Conservation (phyloP, 2,888 invertebrate genomes). For the Eurytoma adleriae region DNA sequence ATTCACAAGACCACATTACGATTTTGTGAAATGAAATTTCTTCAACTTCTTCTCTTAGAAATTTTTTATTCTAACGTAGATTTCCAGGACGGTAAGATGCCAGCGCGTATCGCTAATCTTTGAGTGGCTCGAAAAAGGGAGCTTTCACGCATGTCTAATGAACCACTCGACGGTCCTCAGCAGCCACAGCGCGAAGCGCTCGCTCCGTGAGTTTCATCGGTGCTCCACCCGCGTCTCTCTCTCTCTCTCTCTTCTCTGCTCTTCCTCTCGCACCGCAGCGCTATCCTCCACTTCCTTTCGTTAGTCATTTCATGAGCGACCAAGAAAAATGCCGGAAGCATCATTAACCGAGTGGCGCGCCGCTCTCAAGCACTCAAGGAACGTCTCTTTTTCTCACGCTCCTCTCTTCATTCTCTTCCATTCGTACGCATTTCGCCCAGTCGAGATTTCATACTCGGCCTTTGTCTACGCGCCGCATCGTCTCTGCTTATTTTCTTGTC, state of each 20-base stretch:
- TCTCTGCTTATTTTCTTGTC: conserved; percentile 27
- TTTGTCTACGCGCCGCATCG: neutral
- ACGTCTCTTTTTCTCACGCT: conserved; percentile 10
- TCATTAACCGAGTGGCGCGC: conserved; percentile 41
- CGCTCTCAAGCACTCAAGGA: conserved; percentile 13
- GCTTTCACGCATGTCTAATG: conserved; percentile 19
- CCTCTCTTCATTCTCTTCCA: neutral
- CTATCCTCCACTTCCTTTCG: conserved; percentile 13
- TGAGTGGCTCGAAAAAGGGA: conserved; percentile 21
- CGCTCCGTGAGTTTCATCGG: neutral
- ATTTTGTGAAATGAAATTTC: neutral
- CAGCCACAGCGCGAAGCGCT: conserved; percentile 3
- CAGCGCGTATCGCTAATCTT: conserved; percentile 19
- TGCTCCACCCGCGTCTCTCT: neutral
- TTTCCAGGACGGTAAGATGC: neutral
- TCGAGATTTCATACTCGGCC: conserved; percentile 19
- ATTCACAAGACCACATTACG: neutral
- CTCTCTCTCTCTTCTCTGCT: conserved; percentile 1
- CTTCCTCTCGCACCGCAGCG: neutral
- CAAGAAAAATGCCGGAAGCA: conserved; percentile 37
- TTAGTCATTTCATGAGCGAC: conserved; percentile 16
- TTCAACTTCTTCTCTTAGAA: too few relatives aligned
- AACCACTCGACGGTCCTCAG: conserved; percentile 27
- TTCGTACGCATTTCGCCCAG: conserved; percentile 6
- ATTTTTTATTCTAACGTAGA: neutral